Base-by-base conservation (phyloP, 2,888 invertebrate species). In the Himalopsyche tibetana region DNA sequence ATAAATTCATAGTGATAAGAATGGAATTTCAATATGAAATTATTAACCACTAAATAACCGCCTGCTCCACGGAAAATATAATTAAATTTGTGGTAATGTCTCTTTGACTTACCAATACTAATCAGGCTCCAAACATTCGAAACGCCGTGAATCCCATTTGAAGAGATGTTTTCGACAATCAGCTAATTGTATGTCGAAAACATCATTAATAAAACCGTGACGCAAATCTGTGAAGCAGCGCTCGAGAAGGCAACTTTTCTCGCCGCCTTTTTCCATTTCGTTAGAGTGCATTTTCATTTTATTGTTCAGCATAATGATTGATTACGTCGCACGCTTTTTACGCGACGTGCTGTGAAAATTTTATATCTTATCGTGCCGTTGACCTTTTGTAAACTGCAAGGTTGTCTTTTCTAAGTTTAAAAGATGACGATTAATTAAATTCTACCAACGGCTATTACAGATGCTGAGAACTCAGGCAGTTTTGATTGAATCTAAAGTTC, bases 171-270 rank as follows among this genome's bases (percentile, higher is more conserved):
- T 63, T 63, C 28, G 19, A 8, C 63, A 63, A 63, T 63, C 63
- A 63, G 63, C 63, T 63, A 63, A 63, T 63, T 63, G 63, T 63
- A 63, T 63, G 63, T 63, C 63, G 63, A 63, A 63, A 63, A 63
- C 63, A 63, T 63, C 63, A 63, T 63, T 63, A 63, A 63, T 63
- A 63, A 51, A 63, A 28, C 63, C 28, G 63, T 63, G 63, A 63
- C 63, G 63, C 63, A 63, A 63, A 63, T 63, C 63, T 63, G 63
- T 63, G 28, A 15, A 63, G 63, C 28, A 63, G n/a, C 6, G 19
- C 28, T 19, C 63, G 63, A 28, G 63, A 63, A 63, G 28, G 63
- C 63, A 63, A 63, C 19, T 63, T 63, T 28, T 28, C 63, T n/a
- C 63, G 63, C 19, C 63, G 63, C 63, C 51, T 51, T 63, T 63